Evolutionary conservation across 2,888 invertebrate species (phyloP).

Genomic region (Erpobdella octoculata): DNA sequence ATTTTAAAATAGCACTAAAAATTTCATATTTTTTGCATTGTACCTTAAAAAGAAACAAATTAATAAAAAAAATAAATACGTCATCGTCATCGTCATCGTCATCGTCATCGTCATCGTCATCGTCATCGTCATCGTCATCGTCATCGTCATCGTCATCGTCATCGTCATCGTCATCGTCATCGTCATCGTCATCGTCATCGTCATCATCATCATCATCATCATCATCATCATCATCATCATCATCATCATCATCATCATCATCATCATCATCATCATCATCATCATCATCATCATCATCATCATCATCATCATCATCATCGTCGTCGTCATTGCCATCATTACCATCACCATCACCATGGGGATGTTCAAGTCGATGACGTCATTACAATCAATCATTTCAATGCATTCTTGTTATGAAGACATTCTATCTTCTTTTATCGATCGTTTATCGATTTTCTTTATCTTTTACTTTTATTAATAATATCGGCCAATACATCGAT

Average conservation of each 20-base stretch:
- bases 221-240: neutral
- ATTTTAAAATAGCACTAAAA: no score
- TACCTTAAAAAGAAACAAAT: no score
- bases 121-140: slow-evolving; percentile 26
- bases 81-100: slow-evolving; percentile 19
- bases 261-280: slow-evolving; percentile 21
- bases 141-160: slow-evolving; percentile 29
- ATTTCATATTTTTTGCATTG: no score
- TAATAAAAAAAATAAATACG: neutral
- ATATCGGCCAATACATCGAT: no score
- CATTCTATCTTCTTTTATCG: no score
- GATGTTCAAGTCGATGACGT: no score
- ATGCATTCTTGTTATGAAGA: no score
- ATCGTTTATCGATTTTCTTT: no score
- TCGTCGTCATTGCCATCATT: neutral
- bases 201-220: neutral
- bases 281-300: slow-evolving; percentile 21
- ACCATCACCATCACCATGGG: no score
- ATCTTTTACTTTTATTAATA: no score
- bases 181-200: neutral
- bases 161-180: slow-evolving; percentile 15
- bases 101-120: slow-evolving; percentile 25
- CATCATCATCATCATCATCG: neutral
- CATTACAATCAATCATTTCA: no score
- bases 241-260: slow-evolving; percentile 21